These are phyloP conservation scores for Stegostoma tigrinum DNA, from an alignment of 2,113 vertebrate species.

Conservation along the genomic window DNA sequence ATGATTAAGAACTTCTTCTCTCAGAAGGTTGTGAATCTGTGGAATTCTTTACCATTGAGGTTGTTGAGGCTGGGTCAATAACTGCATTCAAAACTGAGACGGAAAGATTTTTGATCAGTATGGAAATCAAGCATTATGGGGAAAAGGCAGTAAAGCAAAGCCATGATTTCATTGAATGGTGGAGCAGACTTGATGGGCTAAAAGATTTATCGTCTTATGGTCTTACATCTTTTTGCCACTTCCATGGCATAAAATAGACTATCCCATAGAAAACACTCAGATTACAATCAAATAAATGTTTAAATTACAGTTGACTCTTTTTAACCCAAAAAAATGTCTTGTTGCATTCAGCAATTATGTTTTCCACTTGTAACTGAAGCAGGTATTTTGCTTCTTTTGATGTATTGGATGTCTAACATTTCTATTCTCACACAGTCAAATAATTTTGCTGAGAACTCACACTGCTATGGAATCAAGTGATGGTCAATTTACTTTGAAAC, in stretches of 20 bases:
- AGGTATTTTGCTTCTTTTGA: not conserved
- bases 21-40: no score
- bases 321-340: not conserved
- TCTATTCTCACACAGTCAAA: not conserved
- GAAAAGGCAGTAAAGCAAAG: no score
- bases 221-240: not conserved
- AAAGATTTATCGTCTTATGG: no score
- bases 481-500: conserved; percentile 7
- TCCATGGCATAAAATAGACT: not conserved
- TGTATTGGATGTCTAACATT: not conserved
- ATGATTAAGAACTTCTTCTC: no score
- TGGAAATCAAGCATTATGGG: no score
- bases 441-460: not conserved
- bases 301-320: not conserved
- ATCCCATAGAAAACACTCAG: not conserved
- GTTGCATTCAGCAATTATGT: not conserved
- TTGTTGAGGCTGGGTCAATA: no score
- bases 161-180: no score
- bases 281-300: not conserved
- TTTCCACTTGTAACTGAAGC: not conserved
- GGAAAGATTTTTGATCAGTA: no score
- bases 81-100: no score
- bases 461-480: not conserved
- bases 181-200: no score
- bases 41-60: no score